Conservation (phyloP, 1,140 invertebrate genomes). For the Drosophila kanapiae region DNA sequence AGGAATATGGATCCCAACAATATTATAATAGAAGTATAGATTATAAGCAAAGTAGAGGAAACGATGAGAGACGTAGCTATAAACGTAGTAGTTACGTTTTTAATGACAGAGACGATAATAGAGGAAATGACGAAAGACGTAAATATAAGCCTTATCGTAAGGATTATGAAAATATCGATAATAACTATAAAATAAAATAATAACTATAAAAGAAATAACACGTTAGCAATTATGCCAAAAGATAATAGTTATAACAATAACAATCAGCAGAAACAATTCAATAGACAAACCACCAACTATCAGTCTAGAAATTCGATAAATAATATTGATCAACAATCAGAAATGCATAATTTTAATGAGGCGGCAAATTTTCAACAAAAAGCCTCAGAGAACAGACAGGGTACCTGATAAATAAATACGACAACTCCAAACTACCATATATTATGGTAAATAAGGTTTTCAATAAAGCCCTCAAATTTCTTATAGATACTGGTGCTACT, state of each 20-base stretch:
- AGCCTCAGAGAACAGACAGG: too few relatives aligned
- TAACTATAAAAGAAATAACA: not conserved
- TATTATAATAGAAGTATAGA: too few relatives aligned
- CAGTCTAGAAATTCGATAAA: slow-evolving; percentile 1
- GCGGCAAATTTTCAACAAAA: too few relatives aligned
- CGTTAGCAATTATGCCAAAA: slow-evolving; percentile 3
- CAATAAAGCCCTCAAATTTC: slow-evolving; percentile 21
- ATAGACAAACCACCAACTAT: slow-evolving; percentile 31
- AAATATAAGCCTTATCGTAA: too few relatives aligned
- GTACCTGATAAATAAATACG: slow-evolving; percentile 13
- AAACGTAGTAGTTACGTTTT: too few relatives aligned
- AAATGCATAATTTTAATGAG: not conserved
- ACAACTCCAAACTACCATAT: not conserved
- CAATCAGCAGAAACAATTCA: slow-evolving; percentile 27
- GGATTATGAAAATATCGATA: too few relatives aligned
- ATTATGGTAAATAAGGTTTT: slow-evolving; percentile 11
- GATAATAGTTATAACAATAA: slow-evolving; percentile 27
- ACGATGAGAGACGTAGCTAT: too few relatives aligned
- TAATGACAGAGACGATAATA: too few relatives aligned
- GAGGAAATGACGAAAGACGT: too few relatives aligned
- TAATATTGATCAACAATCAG: slow-evolving; percentile 20
- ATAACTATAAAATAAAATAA: slow-evolving; percentile 7
- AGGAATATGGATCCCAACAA: too few relatives aligned
- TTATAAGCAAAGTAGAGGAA: too few relatives aligned
- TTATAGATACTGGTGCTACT: slow-evolving; percentile 30